phyloP scores from a whole-genome alignment of 2,113 vertebrate genomes.

The Urocynchramus pylzowi region DNA sequence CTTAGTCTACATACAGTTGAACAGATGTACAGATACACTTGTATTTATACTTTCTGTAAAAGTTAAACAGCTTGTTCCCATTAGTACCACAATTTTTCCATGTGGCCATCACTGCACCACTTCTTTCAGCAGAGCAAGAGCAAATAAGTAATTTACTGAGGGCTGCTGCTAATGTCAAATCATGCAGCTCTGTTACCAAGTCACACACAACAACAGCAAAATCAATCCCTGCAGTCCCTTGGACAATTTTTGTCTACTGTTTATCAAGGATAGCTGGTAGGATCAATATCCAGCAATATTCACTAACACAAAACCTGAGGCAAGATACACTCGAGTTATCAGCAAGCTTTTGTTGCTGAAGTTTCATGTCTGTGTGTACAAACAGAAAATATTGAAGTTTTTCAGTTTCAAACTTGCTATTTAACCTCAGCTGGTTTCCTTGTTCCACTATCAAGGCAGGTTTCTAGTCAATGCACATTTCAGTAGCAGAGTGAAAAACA shows the following conservation, averaged over 20 bases:
- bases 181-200: background rate
- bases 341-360: background rate
- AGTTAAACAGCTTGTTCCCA: background rate
- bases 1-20: background rate
- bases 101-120: background rate
- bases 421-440: background rate
- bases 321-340: background rate
- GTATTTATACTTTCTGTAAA: background rate
- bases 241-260: background rate
- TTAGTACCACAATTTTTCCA: background rate
- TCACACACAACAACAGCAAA: background rate
- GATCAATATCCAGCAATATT: constrained; percentile 2
- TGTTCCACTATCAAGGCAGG: background rate
- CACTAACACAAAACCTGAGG: background rate
- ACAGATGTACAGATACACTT: background rate
- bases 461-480: background rate
- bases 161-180: background rate
- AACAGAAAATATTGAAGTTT: background rate
- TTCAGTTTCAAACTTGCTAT: background rate
- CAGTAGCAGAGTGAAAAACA: rapidly evolving
- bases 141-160: background rate
- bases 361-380: background rate
- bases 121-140: background rate
- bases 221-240: constrained; percentile 7
- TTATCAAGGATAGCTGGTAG: background rate